phyloP scores from a whole-genome alignment of 2,113 vertebrate species.

The Lophotis ruficrista region DNA sequence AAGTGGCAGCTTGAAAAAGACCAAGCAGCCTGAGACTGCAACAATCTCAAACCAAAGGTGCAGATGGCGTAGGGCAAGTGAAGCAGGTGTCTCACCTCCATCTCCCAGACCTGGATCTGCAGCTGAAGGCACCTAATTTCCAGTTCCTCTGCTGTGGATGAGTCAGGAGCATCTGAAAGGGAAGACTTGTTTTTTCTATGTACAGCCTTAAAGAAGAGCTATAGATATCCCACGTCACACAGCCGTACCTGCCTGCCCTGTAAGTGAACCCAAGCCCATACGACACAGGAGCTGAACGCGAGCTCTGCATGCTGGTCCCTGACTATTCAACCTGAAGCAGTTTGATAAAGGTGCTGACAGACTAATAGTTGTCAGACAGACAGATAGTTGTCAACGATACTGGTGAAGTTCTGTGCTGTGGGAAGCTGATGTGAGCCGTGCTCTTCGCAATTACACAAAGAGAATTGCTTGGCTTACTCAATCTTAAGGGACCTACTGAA shows the following conservation, averaged over 20 bases:
- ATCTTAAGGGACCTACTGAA: background rate
- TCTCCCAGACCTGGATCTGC: slow-evolving; percentile 85
- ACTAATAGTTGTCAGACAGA: no score
- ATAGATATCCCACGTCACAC: background rate
- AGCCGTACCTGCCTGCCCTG: background rate
- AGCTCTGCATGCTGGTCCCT: background rate
- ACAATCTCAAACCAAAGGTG: background rate
- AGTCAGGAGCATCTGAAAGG: background rate
- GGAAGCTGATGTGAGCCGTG: background rate
- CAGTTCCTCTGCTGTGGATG: slow-evolving; percentile 55
- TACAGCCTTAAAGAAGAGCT: background rate
- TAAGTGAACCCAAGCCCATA: accelerated
- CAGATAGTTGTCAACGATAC: accelerated
- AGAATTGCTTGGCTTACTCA: background rate
- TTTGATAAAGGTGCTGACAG: background rate
- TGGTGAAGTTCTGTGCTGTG: background rate
- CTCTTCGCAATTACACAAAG: background rate
- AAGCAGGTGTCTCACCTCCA: slow-evolving; percentile 84
- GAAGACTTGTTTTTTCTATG: background rate
- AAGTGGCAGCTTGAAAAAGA: background rate
- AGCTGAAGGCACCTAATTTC: slow-evolving; percentile 76
- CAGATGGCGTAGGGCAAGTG: background rate
- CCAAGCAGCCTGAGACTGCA: background rate
- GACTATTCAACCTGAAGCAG: background rate
- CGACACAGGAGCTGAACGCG: background rate